Conservation (phyloP, 2,113 vertebrate genomes). For the Cariama cristata region DNA sequence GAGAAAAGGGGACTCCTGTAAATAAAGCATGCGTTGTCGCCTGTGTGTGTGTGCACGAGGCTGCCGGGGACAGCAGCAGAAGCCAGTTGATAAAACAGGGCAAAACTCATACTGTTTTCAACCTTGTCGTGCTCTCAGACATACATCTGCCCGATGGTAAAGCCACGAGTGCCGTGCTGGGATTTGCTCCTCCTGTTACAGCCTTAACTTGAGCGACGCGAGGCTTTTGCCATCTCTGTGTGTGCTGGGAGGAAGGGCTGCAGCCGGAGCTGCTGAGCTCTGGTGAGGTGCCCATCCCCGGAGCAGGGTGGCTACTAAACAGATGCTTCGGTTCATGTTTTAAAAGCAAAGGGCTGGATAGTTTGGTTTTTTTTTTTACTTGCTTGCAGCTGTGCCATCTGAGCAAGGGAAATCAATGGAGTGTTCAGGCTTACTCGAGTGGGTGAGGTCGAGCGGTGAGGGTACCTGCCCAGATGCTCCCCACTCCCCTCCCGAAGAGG, state of each 20-base stretch:
- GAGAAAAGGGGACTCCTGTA: not conserved
- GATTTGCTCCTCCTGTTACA: not conserved
- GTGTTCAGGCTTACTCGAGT: not conserved
- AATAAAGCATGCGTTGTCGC: not conserved
- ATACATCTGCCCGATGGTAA: rapidly evolving
- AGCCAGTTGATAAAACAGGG: not conserved
- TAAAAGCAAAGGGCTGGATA: not conserved
- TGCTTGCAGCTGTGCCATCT: not conserved
- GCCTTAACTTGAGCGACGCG: rapidly evolving
- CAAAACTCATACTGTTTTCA: not conserved
- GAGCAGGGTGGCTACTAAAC: not conserved
- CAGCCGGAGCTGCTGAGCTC: not conserved
- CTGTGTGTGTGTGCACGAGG: not conserved
- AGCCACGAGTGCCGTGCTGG: rapidly evolving
- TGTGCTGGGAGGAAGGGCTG: not conserved
- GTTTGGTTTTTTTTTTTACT: not conserved
- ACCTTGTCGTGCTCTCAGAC: not conserved
- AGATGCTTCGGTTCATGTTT: not conserved
- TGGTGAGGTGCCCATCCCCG: rapidly evolving
- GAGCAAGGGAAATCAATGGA: not conserved
- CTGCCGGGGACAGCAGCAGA: not conserved
- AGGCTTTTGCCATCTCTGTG: not conserved
- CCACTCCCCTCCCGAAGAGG: not conserved
- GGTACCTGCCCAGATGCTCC: not conserved
- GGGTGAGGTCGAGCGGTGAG: not conserved